Conservation (phyloP, 2,888 invertebrate species). For the Heliconius cydno region DNA sequence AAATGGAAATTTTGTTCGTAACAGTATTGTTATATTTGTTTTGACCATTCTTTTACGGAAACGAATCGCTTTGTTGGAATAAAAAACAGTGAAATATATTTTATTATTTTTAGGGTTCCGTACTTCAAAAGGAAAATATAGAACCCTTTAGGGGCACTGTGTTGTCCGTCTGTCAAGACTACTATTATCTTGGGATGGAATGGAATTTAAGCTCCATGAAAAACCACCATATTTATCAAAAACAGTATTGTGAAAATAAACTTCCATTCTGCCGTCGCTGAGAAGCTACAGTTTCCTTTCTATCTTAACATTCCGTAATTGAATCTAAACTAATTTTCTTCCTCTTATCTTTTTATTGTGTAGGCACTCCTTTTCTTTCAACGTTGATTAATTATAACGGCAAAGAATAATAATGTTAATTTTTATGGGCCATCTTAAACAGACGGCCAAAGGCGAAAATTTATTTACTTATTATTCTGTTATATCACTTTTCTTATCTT, state of each 20-base stretch:
- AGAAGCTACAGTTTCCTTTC: background rate
- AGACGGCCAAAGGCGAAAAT: background rate
- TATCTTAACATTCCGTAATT: conserved; percentile 13
- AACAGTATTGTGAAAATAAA: background rate
- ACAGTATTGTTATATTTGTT: conserved; percentile 20
- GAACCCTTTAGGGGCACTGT: too few species aligned
- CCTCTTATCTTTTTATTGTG: background rate
- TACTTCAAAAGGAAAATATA: background rate
- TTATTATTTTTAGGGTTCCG: background rate
- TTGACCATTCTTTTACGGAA: background rate
- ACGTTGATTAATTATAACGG: background rate
- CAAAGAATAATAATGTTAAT: background rate
- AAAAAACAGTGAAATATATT: background rate
- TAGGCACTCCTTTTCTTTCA: background rate
- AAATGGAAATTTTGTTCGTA: conserved; percentile 4
- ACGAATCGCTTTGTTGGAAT: conserved; percentile 8
- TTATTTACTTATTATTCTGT: background rate
- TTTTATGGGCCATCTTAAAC: background rate
- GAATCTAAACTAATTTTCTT: conserved; percentile 7
- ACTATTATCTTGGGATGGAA: too few species aligned
- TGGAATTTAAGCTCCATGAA: too few species aligned
- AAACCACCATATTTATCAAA: background rate
- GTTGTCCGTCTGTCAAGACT: too few species aligned
- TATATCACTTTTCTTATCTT: background rate
- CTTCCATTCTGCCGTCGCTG: background rate